Evolutionary conservation across 2,797 vertebrate genomes (phyloP).

Genomic region (Anableps anableps): DNA sequence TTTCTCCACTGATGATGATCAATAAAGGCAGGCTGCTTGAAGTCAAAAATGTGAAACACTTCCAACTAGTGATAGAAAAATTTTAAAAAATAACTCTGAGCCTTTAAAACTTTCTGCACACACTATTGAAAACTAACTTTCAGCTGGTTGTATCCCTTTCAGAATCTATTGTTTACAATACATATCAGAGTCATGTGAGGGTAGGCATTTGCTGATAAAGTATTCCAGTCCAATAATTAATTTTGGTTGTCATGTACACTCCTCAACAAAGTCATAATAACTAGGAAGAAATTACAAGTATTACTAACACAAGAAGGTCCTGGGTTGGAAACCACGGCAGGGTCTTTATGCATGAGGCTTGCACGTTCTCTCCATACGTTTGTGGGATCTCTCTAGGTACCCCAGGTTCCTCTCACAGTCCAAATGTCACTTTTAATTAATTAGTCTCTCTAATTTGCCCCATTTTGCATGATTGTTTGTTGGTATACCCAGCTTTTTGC

Average conservation of each 20-base stretch:
- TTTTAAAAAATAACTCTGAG: neutral
- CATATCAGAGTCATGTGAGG: neutral
- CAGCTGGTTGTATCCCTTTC: neutral
- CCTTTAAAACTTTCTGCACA: neutral
- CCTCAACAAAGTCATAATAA: neutral
- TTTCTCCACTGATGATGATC: neutral
- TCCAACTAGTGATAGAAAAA: neutral
- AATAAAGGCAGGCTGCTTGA: too few relatives aligned
- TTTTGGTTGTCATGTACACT: neutral
- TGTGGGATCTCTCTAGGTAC: neutral
- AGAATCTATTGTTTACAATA: neutral
- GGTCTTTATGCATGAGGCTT: neutral
- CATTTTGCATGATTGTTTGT: neutral
- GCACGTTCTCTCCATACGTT: neutral
- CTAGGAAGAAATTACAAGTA: neutral
- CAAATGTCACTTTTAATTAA: neutral
- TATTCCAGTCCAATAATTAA: neutral
- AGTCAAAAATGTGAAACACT: neutral
- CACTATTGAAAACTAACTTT: neutral
- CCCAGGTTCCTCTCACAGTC: neutral
- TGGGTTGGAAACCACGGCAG: neutral
- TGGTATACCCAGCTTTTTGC: neutral
- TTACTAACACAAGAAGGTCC: neutral
- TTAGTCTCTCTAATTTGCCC: neutral
- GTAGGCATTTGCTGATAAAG: neutral